Conservation (phyloP, 2,113 vertebrate genomes). For the Psilopsiagon aymara region DNA sequence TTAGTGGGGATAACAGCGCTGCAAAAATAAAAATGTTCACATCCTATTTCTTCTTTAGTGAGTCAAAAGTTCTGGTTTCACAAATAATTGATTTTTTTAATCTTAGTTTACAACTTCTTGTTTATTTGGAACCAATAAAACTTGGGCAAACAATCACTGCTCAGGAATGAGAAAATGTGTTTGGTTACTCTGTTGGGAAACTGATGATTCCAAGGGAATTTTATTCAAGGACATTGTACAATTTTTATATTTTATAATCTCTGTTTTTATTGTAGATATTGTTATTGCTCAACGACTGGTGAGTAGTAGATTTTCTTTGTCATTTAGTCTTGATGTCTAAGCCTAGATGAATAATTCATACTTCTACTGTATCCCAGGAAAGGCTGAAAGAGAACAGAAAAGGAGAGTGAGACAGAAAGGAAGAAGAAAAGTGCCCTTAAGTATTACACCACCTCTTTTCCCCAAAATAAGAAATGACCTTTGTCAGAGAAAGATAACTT, state of each 20-base stretch:
- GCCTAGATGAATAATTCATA: constrained; percentile 33
- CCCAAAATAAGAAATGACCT: not conserved
- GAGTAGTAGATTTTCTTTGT: constrained; percentile 33
- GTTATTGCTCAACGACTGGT: constrained; percentile 28
- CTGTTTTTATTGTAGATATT: constrained; percentile 41
- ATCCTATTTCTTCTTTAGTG: not conserved
- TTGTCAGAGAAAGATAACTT: constrained; percentile 14
- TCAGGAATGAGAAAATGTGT: not conserved
- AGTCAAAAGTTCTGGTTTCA: not conserved
- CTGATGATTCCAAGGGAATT: not conserved
- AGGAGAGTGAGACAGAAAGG: not conserved
- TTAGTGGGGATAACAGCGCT: not conserved
- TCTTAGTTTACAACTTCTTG: not conserved
- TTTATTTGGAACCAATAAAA: not conserved
- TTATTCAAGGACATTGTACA: not conserved
- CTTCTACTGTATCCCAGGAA: not conserved
- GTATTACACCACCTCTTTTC: not conserved
- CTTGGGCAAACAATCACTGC: not conserved
- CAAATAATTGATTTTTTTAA: not conserved
- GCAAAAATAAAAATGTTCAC: not conserved
- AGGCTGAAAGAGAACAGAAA: not conserved
- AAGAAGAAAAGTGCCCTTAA: not conserved
- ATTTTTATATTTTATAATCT: constrained; percentile 4
- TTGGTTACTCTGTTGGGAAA: not conserved
- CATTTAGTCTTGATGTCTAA: constrained; percentile 14